Conservation (phyloP, 2,888 invertebrate species). For the Heteromyza rotundicornis region DNA sequence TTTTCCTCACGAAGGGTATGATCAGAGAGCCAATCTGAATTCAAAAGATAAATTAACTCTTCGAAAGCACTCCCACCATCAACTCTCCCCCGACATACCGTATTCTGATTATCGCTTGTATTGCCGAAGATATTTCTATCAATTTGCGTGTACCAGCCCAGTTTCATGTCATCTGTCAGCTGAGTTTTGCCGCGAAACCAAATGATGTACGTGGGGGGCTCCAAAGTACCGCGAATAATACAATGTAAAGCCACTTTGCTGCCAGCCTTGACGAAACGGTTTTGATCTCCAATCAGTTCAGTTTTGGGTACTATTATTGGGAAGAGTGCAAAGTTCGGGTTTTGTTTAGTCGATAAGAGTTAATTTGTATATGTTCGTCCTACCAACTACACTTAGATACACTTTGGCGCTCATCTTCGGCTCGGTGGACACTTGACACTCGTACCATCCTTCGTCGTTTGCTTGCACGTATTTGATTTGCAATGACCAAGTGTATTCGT, state of each 20-base stretch:
- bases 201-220: constrained; percentile 90
- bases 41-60: constrained; percentile 11
- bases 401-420: constrained; percentile 93
- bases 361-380: constrained; percentile 64
- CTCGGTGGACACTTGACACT: constrained; percentile 93
- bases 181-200: constrained; percentile 77
- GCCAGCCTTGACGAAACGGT: constrained; percentile 89
- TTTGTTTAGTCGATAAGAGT: neutral
- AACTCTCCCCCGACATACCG: constrained; percentile 44
- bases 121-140: constrained; percentile 58
- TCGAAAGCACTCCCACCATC: constrained; percentile 7
- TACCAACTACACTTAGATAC: constrained; percentile 86
- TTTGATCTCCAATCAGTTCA: constrained; percentile 85
- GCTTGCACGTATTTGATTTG: constrained; percentile 89
- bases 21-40: constrained; percentile 62
- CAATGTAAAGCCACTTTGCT: constrained; percentile 87
- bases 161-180: constrained; percentile 55
- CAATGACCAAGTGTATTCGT: constrained; percentile 84
- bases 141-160: constrained; percentile 60
- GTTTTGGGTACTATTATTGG: constrained; percentile 82
- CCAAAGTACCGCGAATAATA: constrained; percentile 86
- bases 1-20: constrained; percentile 61
- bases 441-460: constrained; percentile 86
- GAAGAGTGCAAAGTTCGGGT: neutral
- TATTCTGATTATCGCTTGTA: constrained; percentile 58